These are phyloP conservation scores for Gambusia affinis DNA, from an alignment of 2,113 vertebrate genomes.

Conservation along the genomic window DNA sequence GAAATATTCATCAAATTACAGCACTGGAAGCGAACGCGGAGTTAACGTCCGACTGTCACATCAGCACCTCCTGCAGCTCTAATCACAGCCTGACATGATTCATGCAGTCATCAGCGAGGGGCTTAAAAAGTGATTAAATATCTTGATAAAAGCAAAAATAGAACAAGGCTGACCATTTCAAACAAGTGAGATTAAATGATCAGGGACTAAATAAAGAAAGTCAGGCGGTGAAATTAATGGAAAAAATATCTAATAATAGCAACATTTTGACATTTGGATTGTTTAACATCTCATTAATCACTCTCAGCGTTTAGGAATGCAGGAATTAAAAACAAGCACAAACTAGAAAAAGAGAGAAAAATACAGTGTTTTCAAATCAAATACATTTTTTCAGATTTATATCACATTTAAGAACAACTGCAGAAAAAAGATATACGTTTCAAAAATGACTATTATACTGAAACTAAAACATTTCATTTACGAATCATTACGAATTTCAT, in stretches of 20 bases:
- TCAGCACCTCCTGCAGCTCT: neutral
- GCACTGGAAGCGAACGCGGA: constrained; percentile 11
- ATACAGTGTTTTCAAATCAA: too few relatives aligned
- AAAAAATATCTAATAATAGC: constrained; percentile 44
- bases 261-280: constrained; percentile 5
- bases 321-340: neutral
- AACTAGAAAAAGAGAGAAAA: neutral
- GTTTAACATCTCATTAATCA: neutral
- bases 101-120: neutral
- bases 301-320: neutral
- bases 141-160: constrained; percentile 27
- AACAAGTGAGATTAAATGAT: constrained; percentile 14
- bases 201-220: neutral
- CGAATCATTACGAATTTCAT: too few relatives aligned
- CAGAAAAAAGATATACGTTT: too few relatives aligned
- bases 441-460: too few relatives aligned
- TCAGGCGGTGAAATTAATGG: neutral
- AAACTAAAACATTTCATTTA: too few relatives aligned
- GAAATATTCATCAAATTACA: constrained; percentile 57
- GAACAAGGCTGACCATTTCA: constrained; percentile 24
- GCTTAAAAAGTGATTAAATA: constrained; percentile 1
- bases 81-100: constrained; percentile 13
- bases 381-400: too few relatives aligned
- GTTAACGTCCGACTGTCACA: constrained; percentile 8
- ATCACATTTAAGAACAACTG: too few relatives aligned